phyloP scores from a whole-genome alignment of 2,797 vertebrate genomes.

The Sebastes kiyomatsui region DNA sequence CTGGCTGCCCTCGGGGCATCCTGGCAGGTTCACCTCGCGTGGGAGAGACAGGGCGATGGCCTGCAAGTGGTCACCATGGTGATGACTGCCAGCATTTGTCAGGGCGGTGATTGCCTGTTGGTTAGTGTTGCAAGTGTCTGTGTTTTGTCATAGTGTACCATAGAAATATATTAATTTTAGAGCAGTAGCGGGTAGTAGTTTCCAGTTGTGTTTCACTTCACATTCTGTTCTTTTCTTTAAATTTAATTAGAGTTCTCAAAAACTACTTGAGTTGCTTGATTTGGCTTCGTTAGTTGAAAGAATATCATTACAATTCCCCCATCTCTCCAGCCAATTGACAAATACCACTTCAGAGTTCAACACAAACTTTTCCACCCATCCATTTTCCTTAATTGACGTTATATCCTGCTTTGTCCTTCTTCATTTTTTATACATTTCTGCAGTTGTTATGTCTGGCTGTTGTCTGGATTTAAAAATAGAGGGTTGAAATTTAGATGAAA shows the following conservation, averaged over 20 bases:
- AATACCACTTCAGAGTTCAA: slow-evolving; percentile 20
- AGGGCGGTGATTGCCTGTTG: slow-evolving; percentile 51
- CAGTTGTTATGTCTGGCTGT: slow-evolving; percentile 51
- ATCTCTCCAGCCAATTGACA: slow-evolving; percentile 19
- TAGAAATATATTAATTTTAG: slow-evolving; percentile 56
- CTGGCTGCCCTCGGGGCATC: slow-evolving; percentile 62
- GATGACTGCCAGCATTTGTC: slow-evolving; percentile 51
- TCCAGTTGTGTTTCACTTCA: slow-evolving; percentile 25
- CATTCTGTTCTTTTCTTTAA: slow-evolving; percentile 29
- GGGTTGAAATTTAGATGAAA: slow-evolving; percentile 45
- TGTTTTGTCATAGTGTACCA: slow-evolving; percentile 47
- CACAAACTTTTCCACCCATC: not conserved
- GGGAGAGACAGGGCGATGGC: slow-evolving; percentile 63
- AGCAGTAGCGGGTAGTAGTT: slow-evolving; percentile 9
- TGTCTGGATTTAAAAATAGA: slow-evolving; percentile 46
- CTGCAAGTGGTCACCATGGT: slow-evolving; percentile 53
- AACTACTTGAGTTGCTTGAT: slow-evolving; percentile 26
- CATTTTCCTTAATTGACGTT: slow-evolving; percentile 17
- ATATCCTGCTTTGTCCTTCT: slow-evolving; percentile 5
- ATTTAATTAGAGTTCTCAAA: slow-evolving; percentile 29
- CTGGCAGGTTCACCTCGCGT: slow-evolving; percentile 67
- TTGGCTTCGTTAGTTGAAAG: slow-evolving; percentile 11
- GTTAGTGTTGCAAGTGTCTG: slow-evolving; percentile 50
- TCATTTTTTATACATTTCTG: slow-evolving; percentile 1
- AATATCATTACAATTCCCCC: not conserved